Evolutionary conservation across 2,888 invertebrate species (phyloP), one percentile per base, ranked within the genome.

Genomic region (Salpingus planirostris): DNA sequence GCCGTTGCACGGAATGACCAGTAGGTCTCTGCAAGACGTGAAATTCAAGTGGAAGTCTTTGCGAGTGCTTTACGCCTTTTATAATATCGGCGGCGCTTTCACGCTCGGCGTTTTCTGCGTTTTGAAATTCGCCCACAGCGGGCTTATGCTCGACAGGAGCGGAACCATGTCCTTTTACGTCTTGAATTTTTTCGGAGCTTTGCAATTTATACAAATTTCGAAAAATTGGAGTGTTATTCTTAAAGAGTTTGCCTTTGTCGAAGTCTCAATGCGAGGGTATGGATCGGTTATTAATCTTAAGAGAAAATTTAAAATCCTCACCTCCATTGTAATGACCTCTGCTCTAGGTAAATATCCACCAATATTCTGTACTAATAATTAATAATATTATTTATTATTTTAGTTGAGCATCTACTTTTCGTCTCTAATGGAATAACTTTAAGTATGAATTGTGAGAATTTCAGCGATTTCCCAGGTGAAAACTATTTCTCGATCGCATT

Each of bases 401-500:
- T 31, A 59, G 59, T 46, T n/a, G 60, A 60, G 33, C 60, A 60
- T 33, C 31, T 56, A 21, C 38, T 59, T 6, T 60, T 59, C 29
- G 46, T 60, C 23, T 27, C 50, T 22, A 58, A 58, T 26, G 46
- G 52, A 21, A 29, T 53, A 10, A 42, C 42, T 15, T 37, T 45
- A 11, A 44, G 49, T 22, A 33, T 44, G 29, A 31, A 25, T 7
- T 59, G 59, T 36, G 18, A 35, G 10, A 42, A 45, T 13, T 45
- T 31, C 34, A 32, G 39, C 6, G 33, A 44, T 24, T 36, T 45
- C 24, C 47, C 45, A 4, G 35, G 48, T 2, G 49, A 51, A 42
- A 48, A 50, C 8, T 54, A 52, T 32, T 57, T 58, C 36, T 49
- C 47, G 12, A 41, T 49, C 2, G 64, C 65, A 4, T 68, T 66